Base-by-base conservation (phyloP, 1,140 invertebrate genomes). In the Aricia agestis region DNA sequence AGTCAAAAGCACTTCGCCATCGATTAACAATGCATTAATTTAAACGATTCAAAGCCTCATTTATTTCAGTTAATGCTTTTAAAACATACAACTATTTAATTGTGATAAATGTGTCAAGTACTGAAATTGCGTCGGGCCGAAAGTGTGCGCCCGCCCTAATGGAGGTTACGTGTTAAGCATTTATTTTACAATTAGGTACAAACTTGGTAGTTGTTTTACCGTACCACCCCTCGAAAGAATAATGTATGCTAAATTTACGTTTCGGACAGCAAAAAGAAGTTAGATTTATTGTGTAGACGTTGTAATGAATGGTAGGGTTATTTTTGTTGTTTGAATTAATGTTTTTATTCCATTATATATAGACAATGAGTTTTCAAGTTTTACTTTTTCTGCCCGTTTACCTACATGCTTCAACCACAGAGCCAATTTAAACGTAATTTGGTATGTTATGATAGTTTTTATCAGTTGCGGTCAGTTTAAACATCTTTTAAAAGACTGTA, bases 91-190 rank as follows among this genome's bases (percentile, higher is more conserved):
- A 80, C 85, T 86, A 78, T 86, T 67, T 89, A 89, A 90, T 89
- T 78, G 84, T 87, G 86, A 90, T 89, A 89, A 89, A 90, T 89
- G 85, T 84, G 86, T 83, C 84, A 86, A 86, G 80, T 76, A 81
- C 78, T 82, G 76, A 82, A 85, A 83, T 80, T 80, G 76, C 42
- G 36, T 6, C 52, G 10, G 36, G 36, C 42, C 42, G 32, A 67
- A 45, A 67, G 42, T 67, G 41, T 45, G 42, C 10, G 76, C 76
- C 73, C 69, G 72, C 61, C 77, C 66, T 89, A 90, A 90, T 90
- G 88, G 86, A 86, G 76, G 83, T 83, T 85, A 77, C 88, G 82
- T 89, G 88, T 90, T 85, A 71, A 73, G 76, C 80, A 89, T 90
- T 86, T 84, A 83, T 89, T 82, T 83, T 70, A 66, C 82, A 88